Evolutionary conservation across 2,797 vertebrate species (phyloP), one percentile per base, ranked within the genome.

Genomic region (Sebastes hubbsi): DNA sequence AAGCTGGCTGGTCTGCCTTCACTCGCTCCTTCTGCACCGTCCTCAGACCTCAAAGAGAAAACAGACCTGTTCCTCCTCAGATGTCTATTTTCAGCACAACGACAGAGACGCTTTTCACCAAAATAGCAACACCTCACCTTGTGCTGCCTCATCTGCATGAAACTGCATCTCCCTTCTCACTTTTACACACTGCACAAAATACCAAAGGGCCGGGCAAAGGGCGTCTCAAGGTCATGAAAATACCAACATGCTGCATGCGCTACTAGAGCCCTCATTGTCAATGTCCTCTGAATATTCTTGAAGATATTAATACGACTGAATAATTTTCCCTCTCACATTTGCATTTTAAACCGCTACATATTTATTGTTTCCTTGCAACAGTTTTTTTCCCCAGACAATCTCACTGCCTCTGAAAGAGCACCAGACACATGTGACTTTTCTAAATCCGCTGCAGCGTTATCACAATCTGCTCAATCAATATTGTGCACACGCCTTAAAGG

Each of bases 61-160:
- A 60, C 49, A 55, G 69, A 81, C 38, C 55, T 61, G 29, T 2
- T 68, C 73, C 61, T 72, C 64, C 61, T 72, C 64, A 72, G 66
- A 83, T 2, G 27, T 82, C 77, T 82, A 76, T 85, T 81, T 75
- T 85, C 59, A 80, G 60, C 78, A 75, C 59, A 64, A 54, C n/a
- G 22, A 84, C 74, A 72, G 36, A 74, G 61, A 10, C 56, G 22
- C 16, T 66, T 71, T 56, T 36, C 13, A 78, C 84, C 55, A 56
- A 78, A 88, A 88, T 80, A 86, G 81, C 62, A 86, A 68, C 58
- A 70, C 38, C 62, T 74, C 68, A 78, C 81, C 64, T 75, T 25
- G 24, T 27, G 38, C 62, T n/a, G 38, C 34, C 52, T 81, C 64
- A 79, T 82, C 54, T 80, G 62, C 79, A 65, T 85, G 38, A 74